Conservation (phyloP, 2,888 invertebrate species). For the Drosophila longiperda region DNA sequence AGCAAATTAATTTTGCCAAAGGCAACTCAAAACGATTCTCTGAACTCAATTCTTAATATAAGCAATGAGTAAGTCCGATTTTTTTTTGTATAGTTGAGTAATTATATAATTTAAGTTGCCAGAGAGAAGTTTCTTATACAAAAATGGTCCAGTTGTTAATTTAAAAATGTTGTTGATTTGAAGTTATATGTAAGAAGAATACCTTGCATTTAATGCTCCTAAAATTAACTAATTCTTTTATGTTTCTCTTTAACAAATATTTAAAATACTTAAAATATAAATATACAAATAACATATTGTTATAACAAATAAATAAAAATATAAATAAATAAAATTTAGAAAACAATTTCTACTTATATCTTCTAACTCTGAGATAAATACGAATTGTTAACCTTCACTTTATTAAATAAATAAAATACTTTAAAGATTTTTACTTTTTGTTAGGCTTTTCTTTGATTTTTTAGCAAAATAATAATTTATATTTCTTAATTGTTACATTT, state of each 20-base stretch:
- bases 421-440: too few relatives aligned
- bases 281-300: too few relatives aligned
- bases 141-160: accelerated
- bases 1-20: not conserved
- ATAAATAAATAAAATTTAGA: too few relatives aligned
- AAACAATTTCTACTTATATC: too few relatives aligned
- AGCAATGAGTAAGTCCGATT: not conserved
- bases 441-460: too few relatives aligned
- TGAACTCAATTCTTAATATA: not conserved
- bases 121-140: not conserved
- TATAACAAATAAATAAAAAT: too few relatives aligned
- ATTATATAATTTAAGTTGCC: not conserved
- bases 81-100: not conserved
- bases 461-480: too few relatives aligned
- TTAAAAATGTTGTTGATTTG: not conserved
- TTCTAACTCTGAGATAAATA: too few relatives aligned
- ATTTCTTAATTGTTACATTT: too few relatives aligned
- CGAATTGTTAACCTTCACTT: too few relatives aligned
- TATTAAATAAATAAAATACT: too few relatives aligned
- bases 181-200: not conserved
- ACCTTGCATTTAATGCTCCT: too few relatives aligned
- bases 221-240: not conserved
- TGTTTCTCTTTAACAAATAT: not conserved
- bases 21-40: not conserved
- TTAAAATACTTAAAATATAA: accelerated